Base-by-base conservation (phyloP, 1,140 invertebrate species). In the Pseudomyrmex flavicornis region DNA sequence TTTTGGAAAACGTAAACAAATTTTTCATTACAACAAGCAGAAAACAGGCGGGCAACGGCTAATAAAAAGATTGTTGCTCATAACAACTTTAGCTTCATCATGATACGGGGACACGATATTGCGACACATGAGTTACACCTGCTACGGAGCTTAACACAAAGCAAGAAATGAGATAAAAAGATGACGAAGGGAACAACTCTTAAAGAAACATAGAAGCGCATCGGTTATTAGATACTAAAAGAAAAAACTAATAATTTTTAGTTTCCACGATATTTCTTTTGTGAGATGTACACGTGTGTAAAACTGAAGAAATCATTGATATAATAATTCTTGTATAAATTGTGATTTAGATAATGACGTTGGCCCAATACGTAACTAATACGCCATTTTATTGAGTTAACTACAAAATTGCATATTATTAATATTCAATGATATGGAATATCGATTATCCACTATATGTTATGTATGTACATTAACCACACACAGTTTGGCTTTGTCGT, bases 61-160 rank as follows among this genome's bases (percentile, higher is more conserved):
- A 48, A 46, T 65, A 54, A 54, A 58, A 50, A 66, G n/a, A 74
- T 50, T 59, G 20, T 61, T 56, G 44, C 9, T 35, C 35, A 15
- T n/a, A 12, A 52, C 50, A 84, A 88, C 48, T 87, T 87, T 26
- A 73, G 56, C 7, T 54, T 48, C 10, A 58, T 61, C 48, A 17
- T 13, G 46, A 83, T 66, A 66, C 35, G 50, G 56, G 26, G 22
- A 26, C 15, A 26, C 54, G 44, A 87, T 63, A 75, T 56, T 62
- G 75, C 20, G 50, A 54, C 85, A 85, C 72, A 59, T 87, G 59
- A 87, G 76, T 82, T 82, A 85, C 70, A 87, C 59, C 72, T 76
- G 70, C n/a, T 65, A 46, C 50, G 52, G 35, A 59, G 50, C 61
- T 54, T 76, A 46, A 62, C 22, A 10, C 13, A 72, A 76, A 75